Conservation (phyloP, 1,140 invertebrate species). For the Epicauta chinensis region DNA sequence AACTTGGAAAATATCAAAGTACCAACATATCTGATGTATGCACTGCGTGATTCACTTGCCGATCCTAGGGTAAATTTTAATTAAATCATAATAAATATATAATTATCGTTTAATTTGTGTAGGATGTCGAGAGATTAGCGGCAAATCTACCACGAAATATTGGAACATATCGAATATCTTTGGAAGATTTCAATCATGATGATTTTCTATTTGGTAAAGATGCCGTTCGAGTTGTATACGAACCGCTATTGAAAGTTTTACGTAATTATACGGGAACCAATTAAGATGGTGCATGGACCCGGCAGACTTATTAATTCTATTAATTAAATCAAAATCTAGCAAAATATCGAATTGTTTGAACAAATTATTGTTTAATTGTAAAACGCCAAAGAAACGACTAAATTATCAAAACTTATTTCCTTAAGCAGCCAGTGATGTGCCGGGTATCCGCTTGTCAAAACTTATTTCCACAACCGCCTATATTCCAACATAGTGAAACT, state of each 20-base stretch:
- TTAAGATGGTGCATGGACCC: no score
- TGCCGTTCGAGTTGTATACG: constrained; percentile 55
- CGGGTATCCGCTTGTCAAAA: no score
- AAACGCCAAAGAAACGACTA: no score
- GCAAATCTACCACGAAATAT: constrained; percentile 47
- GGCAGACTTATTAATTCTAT: no score
- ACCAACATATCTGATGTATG: constrained; percentile 62
- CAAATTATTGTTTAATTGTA: no score
- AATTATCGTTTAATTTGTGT: constrained; percentile 22
- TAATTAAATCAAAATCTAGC: no score
- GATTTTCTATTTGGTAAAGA: constrained; percentile 65
- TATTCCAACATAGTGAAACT: no score
- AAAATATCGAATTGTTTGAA: no score
- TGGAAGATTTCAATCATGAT: constrained; percentile 60
- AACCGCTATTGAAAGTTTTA: constrained; percentile 47
- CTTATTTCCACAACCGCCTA: no score
- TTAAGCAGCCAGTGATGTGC: no score
- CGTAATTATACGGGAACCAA: constrained; percentile 28
- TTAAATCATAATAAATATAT: no score
- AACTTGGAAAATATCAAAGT: constrained; percentile 56
- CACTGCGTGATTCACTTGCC: constrained; percentile 66
- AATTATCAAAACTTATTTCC: no score
- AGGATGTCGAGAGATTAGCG: constrained; percentile 51
- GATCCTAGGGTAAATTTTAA: constrained; percentile 48
- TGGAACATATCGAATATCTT: constrained; percentile 48